These are phyloP conservation scores for Pseudomugil gertrudae DNA, from an alignment of 2,797 vertebrate species.

Conservation along the genomic window DNA sequence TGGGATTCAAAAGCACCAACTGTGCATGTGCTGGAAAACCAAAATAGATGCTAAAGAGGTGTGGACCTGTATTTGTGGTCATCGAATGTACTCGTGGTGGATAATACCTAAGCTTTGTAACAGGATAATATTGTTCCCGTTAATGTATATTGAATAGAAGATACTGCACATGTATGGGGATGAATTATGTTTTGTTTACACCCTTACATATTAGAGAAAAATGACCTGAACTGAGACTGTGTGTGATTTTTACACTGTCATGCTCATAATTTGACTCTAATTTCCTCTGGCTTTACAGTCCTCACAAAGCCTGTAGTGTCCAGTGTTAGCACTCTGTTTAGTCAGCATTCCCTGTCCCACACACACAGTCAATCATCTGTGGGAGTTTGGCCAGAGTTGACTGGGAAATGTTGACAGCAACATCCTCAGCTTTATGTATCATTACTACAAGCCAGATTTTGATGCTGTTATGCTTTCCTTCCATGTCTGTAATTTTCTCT, in stretches of 20 bases:
- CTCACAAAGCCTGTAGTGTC: slow-evolving; percentile 42
- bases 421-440: slow-evolving; percentile 29
- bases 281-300: slow-evolving; percentile 45
- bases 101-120: not conserved
- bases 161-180: not conserved
- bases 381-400: slow-evolving; percentile 43
- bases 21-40: not conserved
- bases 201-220: not conserved
- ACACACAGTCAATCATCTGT: slow-evolving; percentile 41
- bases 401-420: slow-evolving; percentile 47
- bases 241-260: not conserved
- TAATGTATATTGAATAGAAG: not conserved
- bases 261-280: slow-evolving; percentile 26
- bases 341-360: slow-evolving; percentile 46
- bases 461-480: not conserved
- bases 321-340: slow-evolving; percentile 24
- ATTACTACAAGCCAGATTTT: slow-evolving; percentile 7
- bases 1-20: not conserved
- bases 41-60: not conserved
- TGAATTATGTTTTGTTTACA: not conserved
- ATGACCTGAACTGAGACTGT: not conserved
- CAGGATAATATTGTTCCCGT: not conserved
- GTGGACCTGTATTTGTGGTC: not conserved
- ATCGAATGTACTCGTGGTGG: not conserved
- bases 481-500: no score